These are phyloP conservation scores for Megaptera novaeangliae DNA, from an alignment of 2,113 vertebrate genomes.

Conservation along the genomic window DNA sequence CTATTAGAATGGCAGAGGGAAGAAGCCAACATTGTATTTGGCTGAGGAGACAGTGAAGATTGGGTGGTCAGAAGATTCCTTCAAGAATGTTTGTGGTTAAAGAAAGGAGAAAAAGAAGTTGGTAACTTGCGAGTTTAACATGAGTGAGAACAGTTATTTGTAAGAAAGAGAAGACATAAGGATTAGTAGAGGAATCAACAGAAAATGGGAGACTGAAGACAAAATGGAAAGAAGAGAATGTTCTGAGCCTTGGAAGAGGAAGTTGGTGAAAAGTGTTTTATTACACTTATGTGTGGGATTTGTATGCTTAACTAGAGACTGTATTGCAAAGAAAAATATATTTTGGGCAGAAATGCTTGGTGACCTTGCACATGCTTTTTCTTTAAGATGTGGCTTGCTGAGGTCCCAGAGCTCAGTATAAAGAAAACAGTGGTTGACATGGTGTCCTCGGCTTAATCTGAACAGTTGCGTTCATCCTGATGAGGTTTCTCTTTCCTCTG, in stretches of 20 bases:
- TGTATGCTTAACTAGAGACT: background rate
- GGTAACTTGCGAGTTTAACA: background rate
- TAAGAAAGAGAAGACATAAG: background rate
- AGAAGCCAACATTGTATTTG: background rate
- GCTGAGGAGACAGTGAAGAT: background rate
- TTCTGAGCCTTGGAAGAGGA: background rate
- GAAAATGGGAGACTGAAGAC: background rate
- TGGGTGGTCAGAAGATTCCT: background rate
- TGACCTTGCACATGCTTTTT: background rate
- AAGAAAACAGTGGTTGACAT: background rate
- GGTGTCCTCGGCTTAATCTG: background rate
- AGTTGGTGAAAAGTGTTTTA: background rate
- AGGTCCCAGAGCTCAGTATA: background rate
- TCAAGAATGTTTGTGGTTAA: background rate
- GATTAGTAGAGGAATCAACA: background rate
- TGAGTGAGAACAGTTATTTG: background rate
- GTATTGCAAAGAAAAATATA: background rate
- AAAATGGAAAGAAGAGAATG: background rate
- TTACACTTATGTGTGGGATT: background rate
- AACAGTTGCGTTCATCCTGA: accelerated
- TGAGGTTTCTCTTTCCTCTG: background rate
- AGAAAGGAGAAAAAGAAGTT: background rate
- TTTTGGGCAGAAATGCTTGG: background rate
- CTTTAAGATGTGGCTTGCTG: background rate
- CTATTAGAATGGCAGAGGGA: background rate